phyloP scores from a whole-genome alignment of 2,888 invertebrate species.

The Napeogenes inachia region DNA sequence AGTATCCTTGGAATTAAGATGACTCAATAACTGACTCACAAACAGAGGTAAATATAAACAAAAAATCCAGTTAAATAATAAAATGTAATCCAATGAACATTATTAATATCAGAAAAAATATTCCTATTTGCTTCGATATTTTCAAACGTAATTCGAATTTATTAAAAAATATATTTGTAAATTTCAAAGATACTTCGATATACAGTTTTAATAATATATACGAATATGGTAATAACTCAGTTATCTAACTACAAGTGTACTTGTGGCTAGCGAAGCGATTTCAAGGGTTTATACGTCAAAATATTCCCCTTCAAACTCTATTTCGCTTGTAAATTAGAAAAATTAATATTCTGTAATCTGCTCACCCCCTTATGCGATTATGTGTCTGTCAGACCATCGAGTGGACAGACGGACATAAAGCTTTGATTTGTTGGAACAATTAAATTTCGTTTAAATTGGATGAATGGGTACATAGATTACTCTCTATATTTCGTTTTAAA shows the following conservation, averaged over 20 bases:
- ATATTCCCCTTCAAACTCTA: constrained; percentile 1
- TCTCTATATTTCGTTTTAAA: background rate
- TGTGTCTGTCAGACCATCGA: background rate
- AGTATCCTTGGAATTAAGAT: too few relatives aligned
- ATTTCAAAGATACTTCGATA: too few relatives aligned
- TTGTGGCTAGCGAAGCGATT: background rate
- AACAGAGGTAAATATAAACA: too few relatives aligned
- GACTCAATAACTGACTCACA: too few relatives aligned
- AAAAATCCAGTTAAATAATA: too few relatives aligned
- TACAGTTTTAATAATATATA: background rate
- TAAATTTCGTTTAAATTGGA: background rate
- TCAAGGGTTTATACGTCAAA: constrained; percentile 1
- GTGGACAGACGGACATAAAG: constrained; percentile 1
- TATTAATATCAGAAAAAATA: too few relatives aligned
- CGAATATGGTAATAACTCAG: background rate
- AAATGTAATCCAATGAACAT: too few relatives aligned
- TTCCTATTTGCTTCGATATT: too few relatives aligned
- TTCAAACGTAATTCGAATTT: too few relatives aligned
- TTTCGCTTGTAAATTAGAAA: background rate
- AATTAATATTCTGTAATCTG: background rate
- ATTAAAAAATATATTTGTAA: too few relatives aligned
- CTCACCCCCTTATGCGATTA: background rate
- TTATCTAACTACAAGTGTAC: background rate
- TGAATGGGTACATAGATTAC: background rate
- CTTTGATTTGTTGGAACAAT: background rate